phyloP scores from a whole-genome alignment of 2,888 invertebrate genomes.

The Leptinotarsa peninsularis region DNA sequence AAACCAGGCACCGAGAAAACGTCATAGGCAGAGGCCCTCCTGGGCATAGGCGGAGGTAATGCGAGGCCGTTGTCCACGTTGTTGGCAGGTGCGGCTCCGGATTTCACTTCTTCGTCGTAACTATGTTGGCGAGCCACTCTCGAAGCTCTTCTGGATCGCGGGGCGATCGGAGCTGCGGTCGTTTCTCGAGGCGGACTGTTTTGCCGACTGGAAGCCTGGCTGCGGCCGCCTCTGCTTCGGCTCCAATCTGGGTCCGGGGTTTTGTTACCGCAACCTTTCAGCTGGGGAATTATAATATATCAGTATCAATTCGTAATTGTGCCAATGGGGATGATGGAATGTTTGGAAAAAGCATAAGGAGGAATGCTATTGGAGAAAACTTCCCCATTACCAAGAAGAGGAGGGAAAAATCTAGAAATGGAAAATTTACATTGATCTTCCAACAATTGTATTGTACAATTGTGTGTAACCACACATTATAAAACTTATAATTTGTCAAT shows the following conservation, averaged over 20 bases:
- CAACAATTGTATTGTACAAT: no score
- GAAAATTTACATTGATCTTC: no score
- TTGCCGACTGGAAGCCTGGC: constrained; percentile 74
- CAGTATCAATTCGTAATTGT: not conserved
- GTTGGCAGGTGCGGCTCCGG: constrained; percentile 45
- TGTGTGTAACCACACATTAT: no score
- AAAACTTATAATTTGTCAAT: no score
- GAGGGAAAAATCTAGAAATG: no score
- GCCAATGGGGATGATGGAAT: no score
- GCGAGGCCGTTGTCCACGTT: constrained; percentile 71
- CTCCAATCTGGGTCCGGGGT: constrained; percentile 71
- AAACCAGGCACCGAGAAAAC: constrained; percentile 79
- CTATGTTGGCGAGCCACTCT: constrained; percentile 81
- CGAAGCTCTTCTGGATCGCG: constrained; percentile 72
- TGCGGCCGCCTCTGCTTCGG: constrained; percentile 70
- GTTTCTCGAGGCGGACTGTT: constrained; percentile 71
- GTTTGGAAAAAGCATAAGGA: no score
- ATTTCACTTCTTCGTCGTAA: constrained; percentile 81
- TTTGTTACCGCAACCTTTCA: constrained; percentile 75
- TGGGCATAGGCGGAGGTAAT: constrained; percentile 80
- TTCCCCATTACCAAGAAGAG: no score
- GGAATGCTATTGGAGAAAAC: no score
- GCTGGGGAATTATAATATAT: constrained; percentile 64
- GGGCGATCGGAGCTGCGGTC: constrained; percentile 59
- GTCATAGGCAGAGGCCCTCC: constrained; percentile 87